Conservation (phyloP, 2,113 vertebrate genomes). For the Pontoporia blainvillei region DNA sequence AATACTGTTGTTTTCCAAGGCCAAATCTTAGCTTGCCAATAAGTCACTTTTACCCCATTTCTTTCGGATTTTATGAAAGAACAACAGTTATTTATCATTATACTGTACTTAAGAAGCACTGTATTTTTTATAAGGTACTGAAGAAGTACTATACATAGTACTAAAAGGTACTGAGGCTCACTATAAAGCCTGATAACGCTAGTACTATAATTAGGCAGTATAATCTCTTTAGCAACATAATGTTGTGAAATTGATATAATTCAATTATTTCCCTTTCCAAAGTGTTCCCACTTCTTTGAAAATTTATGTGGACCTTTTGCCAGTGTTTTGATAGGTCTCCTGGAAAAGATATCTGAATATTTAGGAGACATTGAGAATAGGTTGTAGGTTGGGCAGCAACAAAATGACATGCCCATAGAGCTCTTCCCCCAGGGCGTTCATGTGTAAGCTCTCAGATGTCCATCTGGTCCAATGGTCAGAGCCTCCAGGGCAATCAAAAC, state of each 20-base stretch:
- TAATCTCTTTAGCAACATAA: background rate
- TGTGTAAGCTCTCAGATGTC: background rate
- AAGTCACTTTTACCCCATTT: background rate
- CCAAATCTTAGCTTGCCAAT: background rate
- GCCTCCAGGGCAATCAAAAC: background rate
- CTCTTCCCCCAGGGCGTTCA: background rate
- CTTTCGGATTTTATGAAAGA: conserved; percentile 20
- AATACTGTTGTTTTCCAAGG: background rate
- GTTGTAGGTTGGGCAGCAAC: background rate
- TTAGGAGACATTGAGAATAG: background rate
- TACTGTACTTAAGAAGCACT: background rate
- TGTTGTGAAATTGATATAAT: background rate
- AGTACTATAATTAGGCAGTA: background rate
- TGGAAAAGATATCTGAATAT: background rate
- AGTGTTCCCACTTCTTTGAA: background rate
- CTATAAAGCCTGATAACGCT: background rate
- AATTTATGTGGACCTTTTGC: background rate
- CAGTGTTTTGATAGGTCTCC: background rate
- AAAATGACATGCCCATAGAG: background rate
- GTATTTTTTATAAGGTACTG: background rate
- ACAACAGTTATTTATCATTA: background rate
- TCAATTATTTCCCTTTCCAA: background rate
- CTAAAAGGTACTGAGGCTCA: background rate
- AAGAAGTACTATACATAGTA: background rate
- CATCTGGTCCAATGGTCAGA: background rate